These are phyloP conservation scores for Tubiluchus corallicola DNA, from an alignment of 2,888 invertebrate genomes.

Conservation along the genomic window DNA sequence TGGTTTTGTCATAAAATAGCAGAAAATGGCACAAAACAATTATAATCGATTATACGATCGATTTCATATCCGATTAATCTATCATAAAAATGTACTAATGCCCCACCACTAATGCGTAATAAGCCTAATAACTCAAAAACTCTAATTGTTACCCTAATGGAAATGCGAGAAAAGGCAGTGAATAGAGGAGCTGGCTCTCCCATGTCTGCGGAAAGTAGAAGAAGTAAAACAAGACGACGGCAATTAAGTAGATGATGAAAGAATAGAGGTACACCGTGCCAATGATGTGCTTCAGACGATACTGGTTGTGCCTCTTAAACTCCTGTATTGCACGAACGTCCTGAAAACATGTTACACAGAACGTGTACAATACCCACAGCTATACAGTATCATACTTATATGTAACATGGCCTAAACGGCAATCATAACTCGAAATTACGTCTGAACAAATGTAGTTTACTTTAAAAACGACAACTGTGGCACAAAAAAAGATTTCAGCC, in stretches of 20 bases:
- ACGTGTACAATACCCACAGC: no score
- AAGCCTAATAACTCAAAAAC: no score
- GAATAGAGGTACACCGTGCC: constrained; percentile 48
- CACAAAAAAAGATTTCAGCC: no score
- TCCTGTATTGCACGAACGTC: constrained; percentile 61
- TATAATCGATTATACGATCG: background rate
- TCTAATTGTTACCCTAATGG: constrained; percentile 74
- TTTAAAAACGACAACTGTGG: no score
- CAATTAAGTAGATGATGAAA: constrained; percentile 38
- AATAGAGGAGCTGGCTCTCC: constrained; percentile 50
- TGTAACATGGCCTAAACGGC: no score
- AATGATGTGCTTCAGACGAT: constrained; percentile 57
- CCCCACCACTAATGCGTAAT: no score
- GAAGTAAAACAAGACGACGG: constrained; percentile 55
- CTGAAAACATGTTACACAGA: no score
- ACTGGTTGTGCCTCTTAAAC: constrained; percentile 57
- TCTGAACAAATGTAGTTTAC: no score
- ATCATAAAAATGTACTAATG: background rate
- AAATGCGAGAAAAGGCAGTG: constrained; percentile 55
- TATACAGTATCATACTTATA: no score
- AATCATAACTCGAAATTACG: no score
- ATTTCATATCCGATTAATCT: background rate
- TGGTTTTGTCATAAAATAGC: no score
- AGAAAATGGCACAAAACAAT: no score
- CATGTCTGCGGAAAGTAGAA: constrained; percentile 56